phyloP scores from a whole-genome alignment of 2,888 invertebrate genomes.

The Pocota personata region DNA sequence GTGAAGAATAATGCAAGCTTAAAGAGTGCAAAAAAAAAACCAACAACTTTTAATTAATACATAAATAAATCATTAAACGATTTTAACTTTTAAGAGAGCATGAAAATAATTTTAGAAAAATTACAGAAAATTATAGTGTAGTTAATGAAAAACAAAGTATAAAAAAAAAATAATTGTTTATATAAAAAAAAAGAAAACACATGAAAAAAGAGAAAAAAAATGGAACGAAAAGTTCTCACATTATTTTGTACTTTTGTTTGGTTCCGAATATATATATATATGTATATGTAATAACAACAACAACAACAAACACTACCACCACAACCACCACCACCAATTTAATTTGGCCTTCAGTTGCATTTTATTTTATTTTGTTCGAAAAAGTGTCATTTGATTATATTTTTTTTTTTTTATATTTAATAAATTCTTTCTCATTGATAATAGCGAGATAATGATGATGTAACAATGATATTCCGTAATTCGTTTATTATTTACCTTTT shows the following conservation, averaged over 20 bases:
- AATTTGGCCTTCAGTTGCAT: slow-evolving; percentile 72
- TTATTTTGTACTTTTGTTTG: slow-evolving; percentile 73
- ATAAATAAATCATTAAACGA: slow-evolving; percentile 73
- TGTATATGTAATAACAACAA: slow-evolving; percentile 33
- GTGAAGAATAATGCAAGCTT: slow-evolving; percentile 75
- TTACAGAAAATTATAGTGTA: slow-evolving; percentile 72
- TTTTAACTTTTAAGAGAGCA: slow-evolving; percentile 74
- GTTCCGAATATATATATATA: slow-evolving; percentile 66
- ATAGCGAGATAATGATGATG: slow-evolving; percentile 59
- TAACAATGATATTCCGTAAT: slow-evolving; percentile 67
- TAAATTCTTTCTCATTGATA: slow-evolving; percentile 59
- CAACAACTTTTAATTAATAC: slow-evolving; percentile 72
- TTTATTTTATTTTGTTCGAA: slow-evolving; percentile 42
- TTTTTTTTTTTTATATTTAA: slow-evolving; percentile 13
- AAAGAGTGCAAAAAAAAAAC: slow-evolving; percentile 75
- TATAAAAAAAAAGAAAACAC: slow-evolving; percentile 68
- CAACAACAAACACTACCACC: slow-evolving; percentile 51
- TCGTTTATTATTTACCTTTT: slow-evolving; percentile 44
- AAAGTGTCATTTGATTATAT: neutral
- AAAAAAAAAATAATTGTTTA: slow-evolving; percentile 78
- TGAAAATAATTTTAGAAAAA: slow-evolving; percentile 74
- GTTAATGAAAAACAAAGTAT: slow-evolving; percentile 64
- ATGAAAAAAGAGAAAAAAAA: slow-evolving; percentile 59
- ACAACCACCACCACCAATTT: slow-evolving; percentile 65
- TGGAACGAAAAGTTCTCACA: slow-evolving; percentile 63